Evolutionary conservation across 2,113 vertebrate species (phyloP).

Genomic region (Mormyrus lacerda): DNA sequence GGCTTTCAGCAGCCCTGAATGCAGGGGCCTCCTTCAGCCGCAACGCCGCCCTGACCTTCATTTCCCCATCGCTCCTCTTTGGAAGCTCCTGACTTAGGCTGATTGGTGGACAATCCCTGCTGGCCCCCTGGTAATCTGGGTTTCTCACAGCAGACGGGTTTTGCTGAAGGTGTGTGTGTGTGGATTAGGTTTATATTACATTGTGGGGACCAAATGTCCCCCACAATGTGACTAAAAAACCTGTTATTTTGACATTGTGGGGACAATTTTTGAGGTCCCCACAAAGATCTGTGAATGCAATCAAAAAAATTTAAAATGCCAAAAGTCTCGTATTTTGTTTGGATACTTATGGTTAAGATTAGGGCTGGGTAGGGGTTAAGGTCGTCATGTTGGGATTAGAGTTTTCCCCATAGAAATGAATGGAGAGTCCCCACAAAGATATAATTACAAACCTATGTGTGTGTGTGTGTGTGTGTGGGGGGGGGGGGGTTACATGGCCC

Average conservation of each 20-base stretch:
- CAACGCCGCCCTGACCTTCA: conserved; percentile 79
- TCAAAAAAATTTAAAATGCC: background rate
- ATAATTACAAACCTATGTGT: background rate
- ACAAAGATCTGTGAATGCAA: background rate
- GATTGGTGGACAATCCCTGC: conserved; percentile 78
- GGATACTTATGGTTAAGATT: background rate
- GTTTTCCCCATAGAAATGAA: background rate
- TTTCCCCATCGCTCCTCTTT: conserved; percentile 73
- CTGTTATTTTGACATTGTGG: background rate
- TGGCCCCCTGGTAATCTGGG: conserved; percentile 61
- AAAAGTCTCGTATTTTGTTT: background rate
- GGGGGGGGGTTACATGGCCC: background rate
- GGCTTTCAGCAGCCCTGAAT: conserved; percentile 82
- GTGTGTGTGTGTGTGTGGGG: background rate
- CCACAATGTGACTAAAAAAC: background rate
- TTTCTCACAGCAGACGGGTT: conserved; percentile 66
- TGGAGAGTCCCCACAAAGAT: background rate
- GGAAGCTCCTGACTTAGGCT: conserved; percentile 80
- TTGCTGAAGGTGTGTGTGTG: conserved; percentile 36
- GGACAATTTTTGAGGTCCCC: background rate
- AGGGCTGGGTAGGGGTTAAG: background rate
- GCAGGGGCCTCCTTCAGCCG: conserved; percentile 78
- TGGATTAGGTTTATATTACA: conserved; percentile 30
- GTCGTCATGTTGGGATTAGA: background rate
- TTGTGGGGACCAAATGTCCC: background rate